phyloP scores from a whole-genome alignment of 2,113 vertebrate species.

The Melanocharis versteri region DNA sequence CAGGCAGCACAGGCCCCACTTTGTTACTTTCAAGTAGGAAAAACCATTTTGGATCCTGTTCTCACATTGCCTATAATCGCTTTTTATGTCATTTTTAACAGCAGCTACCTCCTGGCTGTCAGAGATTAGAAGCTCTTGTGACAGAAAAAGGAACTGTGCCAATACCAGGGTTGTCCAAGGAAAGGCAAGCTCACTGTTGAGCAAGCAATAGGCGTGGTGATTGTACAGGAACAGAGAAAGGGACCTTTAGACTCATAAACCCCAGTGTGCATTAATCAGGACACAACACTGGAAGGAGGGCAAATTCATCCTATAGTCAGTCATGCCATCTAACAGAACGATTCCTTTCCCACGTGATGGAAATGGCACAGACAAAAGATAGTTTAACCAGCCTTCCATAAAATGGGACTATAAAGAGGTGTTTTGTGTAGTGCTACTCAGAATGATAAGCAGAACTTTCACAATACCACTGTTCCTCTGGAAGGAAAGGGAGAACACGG shows the following conservation, averaged over 20 bases:
- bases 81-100: background rate
- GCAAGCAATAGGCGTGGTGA: background rate
- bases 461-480: background rate
- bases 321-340: background rate
- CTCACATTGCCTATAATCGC: background rate
- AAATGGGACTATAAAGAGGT: background rate
- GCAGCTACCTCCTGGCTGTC: background rate
- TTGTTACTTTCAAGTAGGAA: background rate
- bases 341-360: background rate
- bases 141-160: background rate
- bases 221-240: background rate
- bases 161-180: background rate
- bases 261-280: background rate
- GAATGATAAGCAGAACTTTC: background rate
- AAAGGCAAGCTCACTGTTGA: accelerated
- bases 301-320: background rate
- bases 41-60: background rate
- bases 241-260: background rate
- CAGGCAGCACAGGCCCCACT: background rate
- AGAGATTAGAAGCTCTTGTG: background rate
- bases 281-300: background rate
- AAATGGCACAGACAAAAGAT: background rate
- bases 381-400: background rate
- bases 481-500: background rate
- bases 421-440: background rate